Evolutionary conservation across 2,797 vertebrate genomes (phyloP).

Genomic region (Gila robusta): DNA sequence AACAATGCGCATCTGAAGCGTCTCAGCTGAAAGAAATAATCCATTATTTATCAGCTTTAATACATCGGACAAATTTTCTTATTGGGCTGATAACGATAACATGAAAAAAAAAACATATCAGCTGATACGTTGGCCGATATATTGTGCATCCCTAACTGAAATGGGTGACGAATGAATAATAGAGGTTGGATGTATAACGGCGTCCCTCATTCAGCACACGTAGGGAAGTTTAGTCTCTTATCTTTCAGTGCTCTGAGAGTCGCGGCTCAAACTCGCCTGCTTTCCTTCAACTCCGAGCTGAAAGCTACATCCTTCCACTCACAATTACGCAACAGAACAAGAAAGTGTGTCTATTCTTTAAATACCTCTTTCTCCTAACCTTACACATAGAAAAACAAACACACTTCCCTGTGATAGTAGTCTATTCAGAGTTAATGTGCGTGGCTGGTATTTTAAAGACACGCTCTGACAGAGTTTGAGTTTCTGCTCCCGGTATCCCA

Average conservation of each 20-base stretch:
- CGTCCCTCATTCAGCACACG: too few species aligned
- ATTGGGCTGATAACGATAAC: too few species aligned
- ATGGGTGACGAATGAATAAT: too few species aligned
- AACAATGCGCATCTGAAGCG: too few species aligned
- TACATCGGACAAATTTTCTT: too few species aligned
- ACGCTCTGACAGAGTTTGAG: neutral
- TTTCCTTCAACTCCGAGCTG: constrained; percentile 27
- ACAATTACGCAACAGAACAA: neutral
- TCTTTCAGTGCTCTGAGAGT: neutral
- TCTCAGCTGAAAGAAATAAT: too few species aligned
- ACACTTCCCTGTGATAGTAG: constrained; percentile 11
- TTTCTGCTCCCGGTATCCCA: neutral
- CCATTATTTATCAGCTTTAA: too few species aligned
- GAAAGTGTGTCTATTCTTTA: constrained; percentile 25
- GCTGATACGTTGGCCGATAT: too few species aligned
- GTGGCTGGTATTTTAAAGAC: constrained; percentile 31
- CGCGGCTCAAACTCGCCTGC: constrained; percentile 16
- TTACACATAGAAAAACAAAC: constrained; percentile 10
- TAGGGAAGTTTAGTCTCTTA: constrained; percentile 40
- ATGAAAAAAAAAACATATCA: too few species aligned
- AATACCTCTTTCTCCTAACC: constrained; percentile 16
- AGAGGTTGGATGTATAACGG: too few species aligned
- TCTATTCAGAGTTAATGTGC: constrained; percentile 51
- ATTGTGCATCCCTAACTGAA: too few species aligned
- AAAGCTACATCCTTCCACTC: constrained; percentile 40